phyloP scores from a whole-genome alignment of 2,888 invertebrate species.

The Drosophila neutralis region DNA sequence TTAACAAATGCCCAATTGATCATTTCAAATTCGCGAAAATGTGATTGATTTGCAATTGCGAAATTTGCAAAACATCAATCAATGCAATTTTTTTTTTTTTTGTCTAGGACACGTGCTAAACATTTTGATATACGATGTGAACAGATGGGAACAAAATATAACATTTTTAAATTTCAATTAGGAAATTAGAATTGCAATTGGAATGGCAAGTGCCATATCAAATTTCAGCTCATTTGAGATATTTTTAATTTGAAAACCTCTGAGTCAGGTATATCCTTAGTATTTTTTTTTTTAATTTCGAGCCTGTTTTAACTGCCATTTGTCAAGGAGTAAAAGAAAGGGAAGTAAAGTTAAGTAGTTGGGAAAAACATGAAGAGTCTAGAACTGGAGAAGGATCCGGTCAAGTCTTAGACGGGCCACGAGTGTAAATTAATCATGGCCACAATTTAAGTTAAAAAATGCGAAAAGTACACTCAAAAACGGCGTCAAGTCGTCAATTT shows the following conservation, averaged over 20 bases:
- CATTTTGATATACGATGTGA: conserved; percentile 58
- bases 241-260: conserved; percentile 2
- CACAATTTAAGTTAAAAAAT: conserved; percentile 76
- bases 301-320: conserved; percentile 50
- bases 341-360: conserved; percentile 33
- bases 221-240: conserved; percentile 32
- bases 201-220: conserved; percentile 2
- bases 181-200: conserved; percentile 26
- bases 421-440: conserved; percentile 72
- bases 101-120: conserved; percentile 55
- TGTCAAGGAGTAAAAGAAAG: conserved; percentile 49
- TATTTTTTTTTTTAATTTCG: conserved; percentile 2
- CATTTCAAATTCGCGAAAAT: conserved; percentile 28
- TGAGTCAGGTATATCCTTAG: not conserved
- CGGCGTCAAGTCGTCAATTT: conserved; percentile 63
- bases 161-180: conserved; percentile 57
- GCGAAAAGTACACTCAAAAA: conserved; percentile 76
- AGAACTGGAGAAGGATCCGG: conserved; percentile 27
- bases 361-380: conserved; percentile 5
- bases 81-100: conserved; percentile 41
- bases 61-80: conserved; percentile 53
- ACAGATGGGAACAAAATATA: conserved; percentile 56
- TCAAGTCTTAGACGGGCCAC: conserved; percentile 19
- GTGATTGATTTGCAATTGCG: conserved; percentile 69
- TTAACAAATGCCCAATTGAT: not conserved